Conservation (phyloP, 2,888 invertebrate genomes). For the Sthenelais limicola region DNA sequence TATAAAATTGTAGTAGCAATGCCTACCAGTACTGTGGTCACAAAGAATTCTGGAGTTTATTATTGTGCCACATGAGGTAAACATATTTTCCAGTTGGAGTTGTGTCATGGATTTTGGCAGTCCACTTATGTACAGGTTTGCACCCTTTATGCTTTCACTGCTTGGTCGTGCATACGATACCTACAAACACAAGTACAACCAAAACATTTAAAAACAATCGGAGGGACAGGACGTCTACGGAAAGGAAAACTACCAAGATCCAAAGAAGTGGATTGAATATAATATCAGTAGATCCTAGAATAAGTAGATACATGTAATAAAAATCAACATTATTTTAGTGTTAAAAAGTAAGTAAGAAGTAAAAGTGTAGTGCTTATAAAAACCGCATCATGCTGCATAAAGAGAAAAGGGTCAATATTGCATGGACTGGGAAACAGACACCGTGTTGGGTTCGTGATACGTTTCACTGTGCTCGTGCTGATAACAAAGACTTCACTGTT, state of each 20-base stretch:
- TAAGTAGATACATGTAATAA: conserved; percentile 28
- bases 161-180: conserved; percentile 73
- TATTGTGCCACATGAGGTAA: conserved; percentile 72
- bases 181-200: conserved; percentile 59
- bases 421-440: too few relatives aligned
- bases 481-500: too few relatives aligned
- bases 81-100: conserved; percentile 72
- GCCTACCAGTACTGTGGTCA: conserved; percentile 71
- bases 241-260: conserved; percentile 39
- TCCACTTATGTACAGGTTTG: conserved; percentile 73
- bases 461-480: too few relatives aligned
- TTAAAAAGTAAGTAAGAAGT: conserved; percentile 40
- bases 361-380: conserved; percentile 36
- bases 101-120: conserved; percentile 72
- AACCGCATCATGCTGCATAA: conserved; percentile 38
- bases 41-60: conserved; percentile 73
- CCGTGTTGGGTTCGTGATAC: conserved; percentile 6
- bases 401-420: conserved; percentile 36
- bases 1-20: conserved; percentile 40
- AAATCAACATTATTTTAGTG: conserved; percentile 36
- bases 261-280: conserved; percentile 34
- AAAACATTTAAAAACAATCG: conserved; percentile 40
- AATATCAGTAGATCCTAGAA: conserved; percentile 39
- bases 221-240: conserved; percentile 34
- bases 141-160: conserved; percentile 73